phyloP scores from a whole-genome alignment of 1,140 invertebrate genomes.

The Cotesia vestalis region DNA sequence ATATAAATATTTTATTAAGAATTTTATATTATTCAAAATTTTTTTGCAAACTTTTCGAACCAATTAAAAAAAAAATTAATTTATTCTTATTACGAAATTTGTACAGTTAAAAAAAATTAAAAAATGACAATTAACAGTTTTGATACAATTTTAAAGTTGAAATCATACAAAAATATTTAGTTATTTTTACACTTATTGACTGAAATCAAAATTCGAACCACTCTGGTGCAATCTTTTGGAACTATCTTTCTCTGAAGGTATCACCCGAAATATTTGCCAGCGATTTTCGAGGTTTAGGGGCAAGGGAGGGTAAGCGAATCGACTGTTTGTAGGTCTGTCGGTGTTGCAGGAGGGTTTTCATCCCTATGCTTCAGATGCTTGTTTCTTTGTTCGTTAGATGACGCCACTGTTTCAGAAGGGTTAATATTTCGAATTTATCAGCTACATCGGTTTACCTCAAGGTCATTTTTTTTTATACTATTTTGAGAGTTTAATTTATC shows the following conservation, averaged over 20 bases:
- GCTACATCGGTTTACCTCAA: background rate
- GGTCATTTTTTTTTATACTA: background rate
- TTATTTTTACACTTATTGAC: background rate
- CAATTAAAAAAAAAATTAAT: too few species aligned
- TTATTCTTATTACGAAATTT: too few species aligned
- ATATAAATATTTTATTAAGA: too few species aligned
- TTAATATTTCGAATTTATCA: background rate
- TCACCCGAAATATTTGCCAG: slow-evolving; percentile 40
- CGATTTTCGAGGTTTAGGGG: slow-evolving; percentile 49
- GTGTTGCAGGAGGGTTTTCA: slow-evolving; percentile 53
- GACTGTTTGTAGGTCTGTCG: slow-evolving; percentile 50
- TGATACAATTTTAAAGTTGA: too few species aligned
- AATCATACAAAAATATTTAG: too few species aligned
- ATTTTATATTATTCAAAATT: too few species aligned
- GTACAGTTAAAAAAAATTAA: too few species aligned
- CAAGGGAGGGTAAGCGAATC: slow-evolving; percentile 59
- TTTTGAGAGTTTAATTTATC: background rate
- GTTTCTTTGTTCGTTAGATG: slow-evolving; percentile 59
- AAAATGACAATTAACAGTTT: too few species aligned
- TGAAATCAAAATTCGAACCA: slow-evolving; percentile 18
- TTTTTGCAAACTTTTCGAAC: too few species aligned
- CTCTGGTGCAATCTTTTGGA: slow-evolving; percentile 58
- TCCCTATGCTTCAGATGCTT: slow-evolving; percentile 42
- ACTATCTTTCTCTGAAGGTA: slow-evolving; percentile 63
- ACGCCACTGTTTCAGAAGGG: slow-evolving; percentile 50